These are phyloP conservation scores for Calidris pygmaea DNA, from an alignment of 2,113 vertebrate species.

Conservation along the genomic window DNA sequence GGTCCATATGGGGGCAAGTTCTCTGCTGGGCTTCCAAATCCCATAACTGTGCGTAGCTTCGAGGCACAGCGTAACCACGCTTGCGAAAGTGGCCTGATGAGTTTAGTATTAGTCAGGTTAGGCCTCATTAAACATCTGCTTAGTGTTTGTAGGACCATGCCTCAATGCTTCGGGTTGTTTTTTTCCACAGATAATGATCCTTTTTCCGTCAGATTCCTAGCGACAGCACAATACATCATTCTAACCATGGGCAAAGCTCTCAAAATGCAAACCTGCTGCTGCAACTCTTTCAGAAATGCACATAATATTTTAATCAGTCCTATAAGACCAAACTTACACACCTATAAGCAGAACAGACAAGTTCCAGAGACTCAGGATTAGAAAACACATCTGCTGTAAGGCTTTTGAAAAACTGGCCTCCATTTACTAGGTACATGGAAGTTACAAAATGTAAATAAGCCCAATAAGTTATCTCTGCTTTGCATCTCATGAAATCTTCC, in stretches of 20 bases:
- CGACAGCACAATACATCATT: background rate
- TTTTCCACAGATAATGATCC: background rate
- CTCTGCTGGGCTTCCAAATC: constrained; percentile 14
- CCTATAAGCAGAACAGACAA: background rate
- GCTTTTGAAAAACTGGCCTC: background rate
- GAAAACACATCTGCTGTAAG: background rate
- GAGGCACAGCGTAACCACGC: background rate
- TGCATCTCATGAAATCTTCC: background rate
- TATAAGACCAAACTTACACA: background rate
- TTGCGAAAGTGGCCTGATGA: background rate
- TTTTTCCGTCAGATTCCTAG: background rate
- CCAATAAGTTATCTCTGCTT: background rate
- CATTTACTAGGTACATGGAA: background rate
- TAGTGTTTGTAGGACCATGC: background rate
- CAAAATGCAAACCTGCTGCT: constrained; percentile 16
- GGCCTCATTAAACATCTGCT: constrained; percentile 40
- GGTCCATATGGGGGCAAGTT: background rate
- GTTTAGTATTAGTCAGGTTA: constrained; percentile 1
- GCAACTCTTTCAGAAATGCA: background rate
- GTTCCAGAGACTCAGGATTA: background rate
- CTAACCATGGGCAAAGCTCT: background rate
- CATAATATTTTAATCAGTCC: background rate
- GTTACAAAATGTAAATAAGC: background rate
- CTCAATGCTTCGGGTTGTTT: background rate
- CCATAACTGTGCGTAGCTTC: background rate